Evolutionary conservation across 1,140 invertebrate species (phyloP), one percentile per base, ranked within the genome.

Genomic region (Caerostris darwini): DNA sequence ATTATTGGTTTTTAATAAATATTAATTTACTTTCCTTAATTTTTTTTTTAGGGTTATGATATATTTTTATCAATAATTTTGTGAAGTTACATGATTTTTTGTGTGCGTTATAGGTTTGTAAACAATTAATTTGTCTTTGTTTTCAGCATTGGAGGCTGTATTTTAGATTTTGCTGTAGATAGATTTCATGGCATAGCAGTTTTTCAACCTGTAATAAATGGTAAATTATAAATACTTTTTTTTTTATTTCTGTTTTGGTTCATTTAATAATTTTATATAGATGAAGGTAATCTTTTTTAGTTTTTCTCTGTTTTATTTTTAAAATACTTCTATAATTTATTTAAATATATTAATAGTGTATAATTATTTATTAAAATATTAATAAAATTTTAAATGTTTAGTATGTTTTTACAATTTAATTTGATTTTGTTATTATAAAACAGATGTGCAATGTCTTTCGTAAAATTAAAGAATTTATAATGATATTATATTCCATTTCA

Each of bases 201-300:
- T 53, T 96, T 96, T 94, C 96, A 96, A 92, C 96, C 96, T 12
- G 96, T 96, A 19, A 96, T 96, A 14, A 96, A 96, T 95, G 96
- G 96, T 96, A 93, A 54, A 94, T 71, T 71, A 34, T 34, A 34
- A 34, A 34, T 1, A 34, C 34, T 34, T 34, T 34, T 34, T 34
- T 34, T 34, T 34, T 2, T 34, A 34, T 34, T 34, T 34, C 34
- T 34, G 34, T 34, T 34, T 34, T 34, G 2, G 34, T 34, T 34
- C 34, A 34, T 34, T 34, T 34, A 34, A 34, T 34, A 3, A 3
- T 64, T 14, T 14, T 10, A 64, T 64, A 14, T 14, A 64, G 17
- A 17, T 14, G 1, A 17, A 64, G 61, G 61, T 14, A 64, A 14
- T 64, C 17, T 61, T 61, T 61, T 64, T 64, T 64, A 64, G 4